Evolutionary conservation across 1,140 invertebrate genomes (phyloP), one percentile per base, ranked within the genome.

Genomic region (Lutraria rhynchaena): DNA sequence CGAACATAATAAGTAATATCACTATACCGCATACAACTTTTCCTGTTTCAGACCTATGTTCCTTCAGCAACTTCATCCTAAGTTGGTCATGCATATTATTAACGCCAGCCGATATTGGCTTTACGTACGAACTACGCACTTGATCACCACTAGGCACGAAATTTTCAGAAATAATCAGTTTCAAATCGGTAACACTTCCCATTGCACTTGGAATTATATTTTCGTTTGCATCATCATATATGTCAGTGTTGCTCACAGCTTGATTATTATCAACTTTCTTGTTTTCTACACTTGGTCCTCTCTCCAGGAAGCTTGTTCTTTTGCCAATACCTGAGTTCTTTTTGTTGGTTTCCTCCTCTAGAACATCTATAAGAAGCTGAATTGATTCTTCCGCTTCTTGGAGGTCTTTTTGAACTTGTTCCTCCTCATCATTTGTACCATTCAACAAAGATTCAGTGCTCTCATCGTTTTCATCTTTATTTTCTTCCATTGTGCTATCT

Each of bases 21-120:
- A 67, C 63, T 15, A 67, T n/a, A 46, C 63, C 63, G 33, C 63
- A 67, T 13, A 67, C n/a, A 13, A 49, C 44, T 67, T 67, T 67
- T 22, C 63, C 63, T 24, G 63, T 67, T 13, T 67, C 63, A 13
- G 63, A 67, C 17, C 17, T 49, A 29, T 67, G 63, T 27, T 67
- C 29, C 35, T 67, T 67, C 1, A 67, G 41, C 49, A 67, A 67
- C 31, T 67, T 49, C 63, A 67, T 46, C 19, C 41, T 41, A 61
- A 35, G 58, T 29, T 17, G 19, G 27, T 41, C n/a, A 22, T 27
- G 35, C n/a, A n/a, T n/a, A 22, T 67, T 22, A 0, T 11, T 5
- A 0, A 46, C 63, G 13, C 9, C 13, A 0, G 44, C 13, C 13
- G 63, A 1, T 2, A 22, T 3, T 51, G 63, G 7, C 31, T 1